phyloP scores from a whole-genome alignment of 2,113 vertebrate genomes.

The human region DNA sequence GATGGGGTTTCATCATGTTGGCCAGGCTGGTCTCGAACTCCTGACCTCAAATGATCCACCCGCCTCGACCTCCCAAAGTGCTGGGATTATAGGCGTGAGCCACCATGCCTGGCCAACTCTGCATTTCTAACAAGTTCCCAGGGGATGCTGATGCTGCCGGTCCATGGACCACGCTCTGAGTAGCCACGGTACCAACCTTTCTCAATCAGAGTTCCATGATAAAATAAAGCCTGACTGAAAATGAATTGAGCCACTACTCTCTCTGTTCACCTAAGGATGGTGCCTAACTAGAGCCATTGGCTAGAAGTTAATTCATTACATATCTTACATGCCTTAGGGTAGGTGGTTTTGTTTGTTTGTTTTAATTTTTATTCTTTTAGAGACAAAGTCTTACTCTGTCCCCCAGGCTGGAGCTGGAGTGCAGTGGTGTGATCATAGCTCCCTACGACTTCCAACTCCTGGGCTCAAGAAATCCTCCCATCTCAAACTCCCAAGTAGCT shows the following conservation, averaged over 20 bases:
- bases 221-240: not conserved
- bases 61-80: not conserved
- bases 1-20: not conserved
- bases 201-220: accelerated
- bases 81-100: not conserved
- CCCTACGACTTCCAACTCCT: too few relatives aligned
- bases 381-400: too few relatives aligned
- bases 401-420: too few relatives aligned
- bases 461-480: too few relatives aligned
- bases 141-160: accelerated
- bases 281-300: not conserved
- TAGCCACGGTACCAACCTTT: not conserved
- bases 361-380: too few relatives aligned
- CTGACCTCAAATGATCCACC: not conserved
- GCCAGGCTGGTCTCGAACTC: too few relatives aligned
- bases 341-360: not conserved
- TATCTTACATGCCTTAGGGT: not conserved
- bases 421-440: too few relatives aligned
- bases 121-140: not conserved
- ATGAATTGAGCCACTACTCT: not conserved
- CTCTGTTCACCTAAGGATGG: not conserved
- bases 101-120: not conserved
- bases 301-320: not conserved
- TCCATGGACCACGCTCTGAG: not conserved
- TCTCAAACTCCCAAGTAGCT: too few relatives aligned